These are phyloP conservation scores for Darevskia mixta DNA, from an alignment of 2,797 vertebrate species.

Conservation along the genomic window DNA sequence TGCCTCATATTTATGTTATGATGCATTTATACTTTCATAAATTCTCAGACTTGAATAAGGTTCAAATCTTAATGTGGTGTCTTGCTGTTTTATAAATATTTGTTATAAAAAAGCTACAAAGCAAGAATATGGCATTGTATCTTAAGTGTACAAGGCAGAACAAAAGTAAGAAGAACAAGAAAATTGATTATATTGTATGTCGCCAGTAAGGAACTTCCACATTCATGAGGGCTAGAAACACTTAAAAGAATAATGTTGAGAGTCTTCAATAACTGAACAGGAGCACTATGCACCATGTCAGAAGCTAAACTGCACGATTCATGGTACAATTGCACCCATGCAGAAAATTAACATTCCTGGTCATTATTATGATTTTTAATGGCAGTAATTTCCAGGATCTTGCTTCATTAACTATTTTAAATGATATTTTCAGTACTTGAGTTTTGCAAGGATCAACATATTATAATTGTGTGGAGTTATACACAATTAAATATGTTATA, in stretches of 20 bases:
- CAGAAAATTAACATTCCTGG: slow-evolving; percentile 7
- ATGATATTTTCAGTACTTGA: slow-evolving; percentile 30
- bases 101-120: too few relatives aligned
- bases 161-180: too few relatives aligned
- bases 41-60: too few relatives aligned
- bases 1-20: too few relatives aligned
- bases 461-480: slow-evolving; percentile 32
- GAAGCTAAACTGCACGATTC: not conserved
- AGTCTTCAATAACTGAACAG: not conserved
- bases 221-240: slow-evolving; percentile 2
- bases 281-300: not conserved
- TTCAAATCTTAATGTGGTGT: not conserved
- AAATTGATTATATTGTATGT: too few relatives aligned
- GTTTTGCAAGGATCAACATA: slow-evolving; percentile 27
- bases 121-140: too few relatives aligned
- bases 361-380: slow-evolving; percentile 16
- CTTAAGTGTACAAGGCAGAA: too few relatives aligned
- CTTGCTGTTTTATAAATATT: not conserved
- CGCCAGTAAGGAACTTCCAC: too few relatives aligned
- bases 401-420: slow-evolving; percentile 37
- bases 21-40: too few relatives aligned
- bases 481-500: slow-evolving; percentile 31
- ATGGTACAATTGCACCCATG: not conserved
- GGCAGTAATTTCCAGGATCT: slow-evolving; percentile 14
- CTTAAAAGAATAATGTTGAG: not conserved